Evolutionary conservation across 2,113 vertebrate genomes (phyloP).

Genomic region (Glaucomys volans): DNA sequence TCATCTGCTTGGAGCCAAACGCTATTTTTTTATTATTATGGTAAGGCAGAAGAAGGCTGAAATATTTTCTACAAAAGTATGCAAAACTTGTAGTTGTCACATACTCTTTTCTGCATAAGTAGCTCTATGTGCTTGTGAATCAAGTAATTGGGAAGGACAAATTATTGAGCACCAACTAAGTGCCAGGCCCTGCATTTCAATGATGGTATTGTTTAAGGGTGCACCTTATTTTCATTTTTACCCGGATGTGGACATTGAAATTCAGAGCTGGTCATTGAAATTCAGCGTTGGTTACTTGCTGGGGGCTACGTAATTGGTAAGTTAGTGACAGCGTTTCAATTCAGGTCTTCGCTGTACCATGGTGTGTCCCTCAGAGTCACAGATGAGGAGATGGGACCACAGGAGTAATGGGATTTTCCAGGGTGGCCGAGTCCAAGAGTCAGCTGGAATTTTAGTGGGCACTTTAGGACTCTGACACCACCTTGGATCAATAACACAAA

Average conservation of each 20-base stretch:
- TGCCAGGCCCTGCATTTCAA: constrained; percentile 15
- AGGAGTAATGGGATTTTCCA: background rate
- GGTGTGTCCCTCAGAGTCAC: background rate
- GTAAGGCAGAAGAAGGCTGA: background rate
- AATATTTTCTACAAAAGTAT: constrained; percentile 62
- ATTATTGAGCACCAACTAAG: constrained; percentile 44
- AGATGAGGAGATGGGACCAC: background rate
- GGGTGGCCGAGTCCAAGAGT: background rate
- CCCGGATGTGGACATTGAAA: background rate
- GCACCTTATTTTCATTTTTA: constrained; percentile 43
- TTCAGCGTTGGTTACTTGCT: constrained; percentile 15
- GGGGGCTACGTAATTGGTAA: background rate
- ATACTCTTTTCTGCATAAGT: constrained; percentile 66
- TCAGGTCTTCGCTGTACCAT: background rate
- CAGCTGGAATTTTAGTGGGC: background rate
- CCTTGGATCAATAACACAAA: constrained; percentile 36
- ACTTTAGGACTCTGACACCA: background rate
- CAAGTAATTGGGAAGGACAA: constrained; percentile 51
- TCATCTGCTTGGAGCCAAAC: constrained; percentile 59
- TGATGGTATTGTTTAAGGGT: background rate
- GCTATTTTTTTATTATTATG: constrained; percentile 8
- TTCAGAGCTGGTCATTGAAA: constrained; percentile 6
- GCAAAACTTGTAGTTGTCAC: constrained; percentile 43
- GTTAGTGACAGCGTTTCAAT: constrained; percentile 46
- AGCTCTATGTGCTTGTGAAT: background rate